Base-by-base conservation (phyloP, 2,888 invertebrate genomes). In the Omphaloscelis lunosa region DNA sequence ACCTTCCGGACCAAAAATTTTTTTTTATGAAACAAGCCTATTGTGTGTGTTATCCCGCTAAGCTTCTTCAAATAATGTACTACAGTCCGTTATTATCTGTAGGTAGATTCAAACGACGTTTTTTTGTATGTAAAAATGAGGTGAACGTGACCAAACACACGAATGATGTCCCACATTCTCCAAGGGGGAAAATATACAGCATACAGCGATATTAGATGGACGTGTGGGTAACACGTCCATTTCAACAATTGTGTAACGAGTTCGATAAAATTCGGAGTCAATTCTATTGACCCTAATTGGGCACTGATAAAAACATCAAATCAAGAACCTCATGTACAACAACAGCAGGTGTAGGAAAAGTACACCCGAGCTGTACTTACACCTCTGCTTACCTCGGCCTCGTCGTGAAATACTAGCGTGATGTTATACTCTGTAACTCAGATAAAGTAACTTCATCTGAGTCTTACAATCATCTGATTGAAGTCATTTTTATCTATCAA, bases 401-500 rank as follows among this genome's bases (percentile, higher is more conserved):
- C n/a, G 12, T 20, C 1, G 0, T 3, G 15, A 5, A 62, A 62
- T 11, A 17, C 3, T 29, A 1, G 1, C n/a, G n/a, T 75, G 0
- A 72, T 51, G 1, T 27, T 53, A 27, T 23, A 17, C 29, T 4
- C 20, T 12, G 29, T 17, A 59, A 27, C 27, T 58, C 15, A 11
- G n/a, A 45, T 45, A 0, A 45, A n/a, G 56, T 27, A 27, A 27
- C n/a, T 27, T 12, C 12, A 27, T 58, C 56, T 15, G 12, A 58
- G 15, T 58, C 27, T 27, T 8, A n/a, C 5, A 6, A 41, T 72
- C 27, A 59, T 77, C 59, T 34, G 59, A 78, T 53, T 23, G 20
- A 51, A 75, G 6, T 15, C 11, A 34, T 2, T 27, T 34, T 48
- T 78, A 67, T 77, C 51, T 45, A 56, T 20, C 23, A 73, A 65